Conservation (phyloP, 2,797 vertebrate genomes). For the Chelon labrosus region DNA sequence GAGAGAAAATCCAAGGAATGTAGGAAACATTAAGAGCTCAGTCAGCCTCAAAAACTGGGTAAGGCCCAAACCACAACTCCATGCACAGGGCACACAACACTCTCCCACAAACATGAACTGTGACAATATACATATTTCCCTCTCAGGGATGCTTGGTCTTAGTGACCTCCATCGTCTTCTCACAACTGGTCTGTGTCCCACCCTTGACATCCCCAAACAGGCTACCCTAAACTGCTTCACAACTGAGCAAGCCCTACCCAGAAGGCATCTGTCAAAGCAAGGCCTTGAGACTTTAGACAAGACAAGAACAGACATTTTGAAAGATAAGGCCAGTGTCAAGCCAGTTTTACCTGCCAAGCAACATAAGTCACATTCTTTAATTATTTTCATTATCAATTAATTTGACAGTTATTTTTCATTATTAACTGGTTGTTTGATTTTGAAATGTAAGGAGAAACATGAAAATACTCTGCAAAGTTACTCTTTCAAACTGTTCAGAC, state of each 20-base stretch:
- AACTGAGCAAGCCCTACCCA: conserved; percentile 13
- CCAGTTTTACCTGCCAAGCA: neutral
- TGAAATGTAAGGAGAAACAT: neutral
- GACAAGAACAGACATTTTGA: neutral
- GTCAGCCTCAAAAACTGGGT: conserved; percentile 41
- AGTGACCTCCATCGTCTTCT: conserved; percentile 47
- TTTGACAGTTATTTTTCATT: neutral
- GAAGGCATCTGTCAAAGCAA: conserved; percentile 47
- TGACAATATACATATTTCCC: neutral
- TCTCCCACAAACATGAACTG: conserved; percentile 19
- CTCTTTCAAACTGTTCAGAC: neutral
- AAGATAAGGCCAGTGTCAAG: conserved; percentile 15
- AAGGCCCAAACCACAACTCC: conserved; percentile 47
- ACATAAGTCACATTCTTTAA: neutral
- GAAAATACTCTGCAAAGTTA: neutral
- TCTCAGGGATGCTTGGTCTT: neutral
- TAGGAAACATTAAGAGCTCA: conserved; percentile 43
- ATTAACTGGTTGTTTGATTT: neutral
- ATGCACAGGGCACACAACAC: conserved; percentile 18
- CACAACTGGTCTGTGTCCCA: conserved; percentile 52
- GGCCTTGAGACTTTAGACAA: conserved; percentile 23
- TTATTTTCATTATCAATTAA: neutral
- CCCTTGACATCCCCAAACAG: conserved; percentile 8
- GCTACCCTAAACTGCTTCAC: conserved; percentile 23
- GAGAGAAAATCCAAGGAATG: conserved; percentile 54